Base-by-base conservation (phyloP, 2,797 vertebrate genomes). In the Ambastaia sidthimunki region DNA sequence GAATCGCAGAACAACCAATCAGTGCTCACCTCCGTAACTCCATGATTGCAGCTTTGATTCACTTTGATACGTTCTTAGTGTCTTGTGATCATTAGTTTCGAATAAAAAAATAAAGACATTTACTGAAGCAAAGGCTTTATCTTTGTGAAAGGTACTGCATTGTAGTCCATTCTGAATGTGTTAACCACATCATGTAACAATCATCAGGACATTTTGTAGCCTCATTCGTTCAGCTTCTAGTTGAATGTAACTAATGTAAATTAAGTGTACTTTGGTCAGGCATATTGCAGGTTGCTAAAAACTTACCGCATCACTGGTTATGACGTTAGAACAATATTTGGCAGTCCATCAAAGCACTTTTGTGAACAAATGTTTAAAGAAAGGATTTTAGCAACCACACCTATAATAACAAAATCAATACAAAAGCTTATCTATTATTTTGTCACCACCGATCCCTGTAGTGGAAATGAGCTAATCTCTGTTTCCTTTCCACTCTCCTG, bases 1-100 rank as follows among this genome's bases (percentile, higher is more conserved):
- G 80, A n/a, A 80, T 80, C 80, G 70, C 25, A 16, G 7, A 84
- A 68, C 60, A 86, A 69, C 78, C 86, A 88, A 93, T 93, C 90
- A 90, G 87, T 16, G 19, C 75, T 80, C 68, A 71, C 50, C 69
- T 48, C 69, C 82, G 71, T 70, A 88, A 89, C 89, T 89, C 81
- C 79, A 16, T 71, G 87, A 89, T 90, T 91, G 74, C 76, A 87
- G 89, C 88, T 93, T 90, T 86, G 83, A 89, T 41, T 80, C 57
- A 57, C 80, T 84, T 65, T 52, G 34, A 76, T 67, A 55, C 4
- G 47, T 75, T 78, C 13, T 57, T 28, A 71, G 28, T 28, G 9
- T 48, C 80, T 55, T 7, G 57, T 68, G 60, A 55, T 60, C 52
- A 60, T 37, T 65, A n/a, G 18, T 37, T 78, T 71, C 41, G 41